Percentiles rank a stretch among this genome's conserved stretches.
These are phyloP conservation scores for Drosophila serrata DNA, from an alignment of 1,140 invertebrate species.

Conservation along the genomic window DNA sequence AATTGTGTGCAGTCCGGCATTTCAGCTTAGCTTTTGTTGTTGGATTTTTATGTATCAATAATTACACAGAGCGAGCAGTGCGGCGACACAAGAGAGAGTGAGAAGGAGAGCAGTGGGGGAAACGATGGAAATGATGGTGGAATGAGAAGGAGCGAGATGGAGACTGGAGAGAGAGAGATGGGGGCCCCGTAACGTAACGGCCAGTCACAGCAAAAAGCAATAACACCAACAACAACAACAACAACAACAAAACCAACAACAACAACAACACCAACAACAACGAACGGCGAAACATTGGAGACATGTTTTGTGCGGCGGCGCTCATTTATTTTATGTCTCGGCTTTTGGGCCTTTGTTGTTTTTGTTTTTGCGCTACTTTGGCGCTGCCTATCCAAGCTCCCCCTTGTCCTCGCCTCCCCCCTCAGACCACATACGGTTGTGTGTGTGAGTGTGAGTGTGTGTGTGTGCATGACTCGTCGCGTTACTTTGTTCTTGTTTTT, in stretches of 20 bases:
- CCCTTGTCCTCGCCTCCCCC: slow-evolving; percentile 5
- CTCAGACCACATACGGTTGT: not conserved
- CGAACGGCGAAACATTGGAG: slow-evolving; percentile 67
- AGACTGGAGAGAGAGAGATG: slow-evolving; percentile 2
- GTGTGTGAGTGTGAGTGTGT: slow-evolving; percentile 21
- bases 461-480: slow-evolving; percentile 68
- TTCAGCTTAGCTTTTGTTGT: slow-evolving; percentile 56
- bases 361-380: slow-evolving; percentile 64
- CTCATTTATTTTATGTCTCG: slow-evolving; percentile 82
- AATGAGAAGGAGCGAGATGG: slow-evolving; percentile 19
- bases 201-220: slow-evolving; percentile 63
- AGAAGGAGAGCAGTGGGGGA: slow-evolving; percentile 36
- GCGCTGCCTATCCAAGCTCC: slow-evolving; percentile 61
- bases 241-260: slow-evolving; percentile 52
- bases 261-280: slow-evolving; percentile 23
- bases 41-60: slow-evolving; percentile 78
- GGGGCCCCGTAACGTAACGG: slow-evolving; percentile 42
- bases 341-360: slow-evolving; percentile 55
- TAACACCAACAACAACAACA: slow-evolving; percentile 38
- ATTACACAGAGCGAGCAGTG: slow-evolving; percentile 63
- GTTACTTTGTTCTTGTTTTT: slow-evolving; percentile 56
- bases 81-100: not conserved
- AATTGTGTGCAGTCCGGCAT: slow-evolving; percentile 56
- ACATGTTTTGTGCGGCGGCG: slow-evolving; percentile 77
- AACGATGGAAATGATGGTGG: slow-evolving; percentile 68